Evolutionary conservation across 2,113 vertebrate genomes (phyloP).

Genomic region (Catagonus wagneri): DNA sequence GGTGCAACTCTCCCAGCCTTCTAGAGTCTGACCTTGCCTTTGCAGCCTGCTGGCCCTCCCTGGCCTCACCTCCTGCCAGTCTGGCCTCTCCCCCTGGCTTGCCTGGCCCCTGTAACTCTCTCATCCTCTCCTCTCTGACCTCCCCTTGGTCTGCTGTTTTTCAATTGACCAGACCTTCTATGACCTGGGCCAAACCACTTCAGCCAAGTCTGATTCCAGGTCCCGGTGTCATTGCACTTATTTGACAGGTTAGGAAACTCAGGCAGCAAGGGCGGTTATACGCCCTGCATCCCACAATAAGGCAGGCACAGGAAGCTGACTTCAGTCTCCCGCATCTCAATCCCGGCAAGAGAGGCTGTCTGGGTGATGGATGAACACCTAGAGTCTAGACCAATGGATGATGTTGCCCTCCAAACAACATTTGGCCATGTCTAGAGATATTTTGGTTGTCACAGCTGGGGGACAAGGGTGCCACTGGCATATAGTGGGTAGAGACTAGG

Average conservation of each 20-base stretch:
- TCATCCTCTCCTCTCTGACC: background rate
- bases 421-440: background rate
- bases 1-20: background rate
- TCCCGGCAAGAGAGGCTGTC: background rate
- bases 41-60: background rate
- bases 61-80: background rate
- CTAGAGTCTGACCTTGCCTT: background rate
- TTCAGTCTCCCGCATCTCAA: background rate
- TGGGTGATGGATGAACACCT: background rate
- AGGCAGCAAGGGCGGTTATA: accelerated
- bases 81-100: background rate
- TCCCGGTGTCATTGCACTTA: background rate
- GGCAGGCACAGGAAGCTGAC: background rate
- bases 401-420: background rate
- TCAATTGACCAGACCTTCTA: background rate
- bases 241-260: background rate
- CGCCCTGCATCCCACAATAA: background rate
- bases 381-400: background rate
- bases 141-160: background rate
- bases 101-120: background rate
- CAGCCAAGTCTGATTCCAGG: background rate
- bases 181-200: background rate
- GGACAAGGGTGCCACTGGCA: accelerated
- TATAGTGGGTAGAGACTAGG: background rate
- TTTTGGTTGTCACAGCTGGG: background rate